These are phyloP conservation scores for Acrossocheilus fasciatus DNA, from an alignment of 2,797 vertebrate species.

Conservation along the genomic window DNA sequence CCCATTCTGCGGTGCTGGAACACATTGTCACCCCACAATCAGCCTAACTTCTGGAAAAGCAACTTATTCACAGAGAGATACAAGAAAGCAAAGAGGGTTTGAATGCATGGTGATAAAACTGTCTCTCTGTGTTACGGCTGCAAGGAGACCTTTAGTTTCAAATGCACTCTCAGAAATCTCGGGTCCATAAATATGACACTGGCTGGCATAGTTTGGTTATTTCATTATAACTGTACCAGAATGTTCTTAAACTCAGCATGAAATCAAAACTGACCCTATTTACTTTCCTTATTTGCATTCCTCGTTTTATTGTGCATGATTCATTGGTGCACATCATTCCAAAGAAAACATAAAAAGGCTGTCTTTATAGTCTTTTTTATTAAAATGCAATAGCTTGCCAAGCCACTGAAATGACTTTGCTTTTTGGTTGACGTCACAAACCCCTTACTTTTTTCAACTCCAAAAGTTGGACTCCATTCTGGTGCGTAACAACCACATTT, in stretches of 20 bases:
- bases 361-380: neutral
- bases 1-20: conserved; percentile 40
- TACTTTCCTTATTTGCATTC: neutral
- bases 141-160: conserved; percentile 41
- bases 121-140: conserved; percentile 47
- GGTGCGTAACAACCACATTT: neutral
- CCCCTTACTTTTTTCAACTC: neutral
- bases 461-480: neutral
- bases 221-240: conserved; percentile 5
- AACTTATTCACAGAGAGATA: conserved; percentile 57
- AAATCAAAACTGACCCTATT: conserved; percentile 4
- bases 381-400: conserved; percentile 7
- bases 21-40: conserved; percentile 47
- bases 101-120: conserved; percentile 46
- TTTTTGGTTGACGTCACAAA: neutral
- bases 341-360: neutral
- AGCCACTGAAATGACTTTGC: neutral
- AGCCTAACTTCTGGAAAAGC: conserved; percentile 45
- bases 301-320: neutral
- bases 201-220: conserved; percentile 5
- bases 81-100: conserved; percentile 51
- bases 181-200: conserved; percentile 36
- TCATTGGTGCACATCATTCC: neutral
- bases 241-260: neutral
- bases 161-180: conserved; percentile 16